Evolutionary conservation across 2,113 vertebrate genomes (phyloP).

Genomic region (Semnornis frantzii): DNA sequence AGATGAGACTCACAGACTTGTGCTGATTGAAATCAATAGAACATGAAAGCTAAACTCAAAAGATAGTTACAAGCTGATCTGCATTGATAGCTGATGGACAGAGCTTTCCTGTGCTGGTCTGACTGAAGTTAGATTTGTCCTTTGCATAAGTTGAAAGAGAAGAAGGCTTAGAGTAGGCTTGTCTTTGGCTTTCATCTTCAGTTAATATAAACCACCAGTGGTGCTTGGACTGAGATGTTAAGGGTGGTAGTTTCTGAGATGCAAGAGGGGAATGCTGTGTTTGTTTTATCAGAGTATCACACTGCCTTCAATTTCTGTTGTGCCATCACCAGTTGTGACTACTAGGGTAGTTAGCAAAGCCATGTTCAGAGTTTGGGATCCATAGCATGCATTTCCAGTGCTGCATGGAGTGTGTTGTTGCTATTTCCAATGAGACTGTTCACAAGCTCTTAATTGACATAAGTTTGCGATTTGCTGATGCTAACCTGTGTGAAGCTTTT

Average conservation of each 20-base stretch:
- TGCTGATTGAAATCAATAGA: neutral
- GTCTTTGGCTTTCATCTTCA: slow-evolving; percentile 15
- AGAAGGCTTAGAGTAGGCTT: neutral
- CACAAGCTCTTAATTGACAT: neutral
- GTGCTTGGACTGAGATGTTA: neutral
- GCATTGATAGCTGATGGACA: neutral
- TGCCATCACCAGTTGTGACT: neutral
- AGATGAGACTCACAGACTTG: neutral
- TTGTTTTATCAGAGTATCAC: slow-evolving; percentile 4
- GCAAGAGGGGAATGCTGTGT: neutral
- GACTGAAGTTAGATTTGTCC: slow-evolving; percentile 4
- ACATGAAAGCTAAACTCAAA: neutral
- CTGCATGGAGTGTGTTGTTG: neutral
- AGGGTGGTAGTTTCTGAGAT: neutral
- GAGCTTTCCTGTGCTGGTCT: neutral
- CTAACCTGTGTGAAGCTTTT: neutral
- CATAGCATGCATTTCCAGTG: neutral
- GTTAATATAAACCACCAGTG: neutral
- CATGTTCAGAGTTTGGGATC: neutral
- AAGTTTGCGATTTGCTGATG: neutral
- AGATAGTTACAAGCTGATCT: neutral
- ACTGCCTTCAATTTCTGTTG: neutral
- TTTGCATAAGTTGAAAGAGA: neutral
- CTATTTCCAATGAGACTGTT: neutral
- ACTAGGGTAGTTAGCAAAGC: neutral